phyloP scores from a whole-genome alignment of 2,888 invertebrate genomes.

The Rhodophaea formosa region DNA sequence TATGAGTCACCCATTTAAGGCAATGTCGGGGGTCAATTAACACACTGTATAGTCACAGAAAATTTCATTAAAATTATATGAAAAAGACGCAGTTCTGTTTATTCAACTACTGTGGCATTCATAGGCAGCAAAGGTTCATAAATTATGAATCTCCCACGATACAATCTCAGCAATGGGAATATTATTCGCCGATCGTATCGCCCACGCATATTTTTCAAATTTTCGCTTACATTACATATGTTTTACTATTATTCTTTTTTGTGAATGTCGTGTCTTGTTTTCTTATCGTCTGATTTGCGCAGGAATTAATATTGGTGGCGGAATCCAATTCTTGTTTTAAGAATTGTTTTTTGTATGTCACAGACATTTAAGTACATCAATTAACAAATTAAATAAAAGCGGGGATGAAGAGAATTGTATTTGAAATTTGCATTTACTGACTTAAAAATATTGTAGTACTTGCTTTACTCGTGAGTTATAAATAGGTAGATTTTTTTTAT shows the following conservation, averaged over 20 bases:
- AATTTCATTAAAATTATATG: too few species aligned
- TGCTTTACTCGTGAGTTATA: too few species aligned
- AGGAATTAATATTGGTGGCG: not conserved
- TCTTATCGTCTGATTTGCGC: not conserved
- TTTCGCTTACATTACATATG: slow-evolving; percentile 35
- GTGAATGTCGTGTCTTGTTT: not conserved
- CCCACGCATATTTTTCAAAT: slow-evolving; percentile 48
- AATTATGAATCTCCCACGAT: slow-evolving; percentile 72
- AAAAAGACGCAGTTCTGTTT: not conserved
- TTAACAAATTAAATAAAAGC: too few species aligned
- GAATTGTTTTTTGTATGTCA: too few species aligned
- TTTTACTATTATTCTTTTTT: slow-evolving; percentile 1
- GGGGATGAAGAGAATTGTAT: too few species aligned
- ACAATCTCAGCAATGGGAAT: slow-evolving; percentile 71
- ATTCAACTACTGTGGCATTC: slow-evolving; percentile 30
- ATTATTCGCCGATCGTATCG: slow-evolving; percentile 62
- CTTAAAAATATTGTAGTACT: too few species aligned
- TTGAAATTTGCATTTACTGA: too few species aligned
- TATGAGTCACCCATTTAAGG: too few species aligned
- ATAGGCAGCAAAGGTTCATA: slow-evolving; percentile 62
- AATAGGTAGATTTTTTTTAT: too few species aligned
- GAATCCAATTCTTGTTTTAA: not conserved
- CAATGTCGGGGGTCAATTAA: too few species aligned
- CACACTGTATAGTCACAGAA: too few species aligned
- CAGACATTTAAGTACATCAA: too few species aligned